These are phyloP conservation scores for Hesperophylax magnus DNA, from an alignment of 1,140 invertebrate genomes.

Conservation along the genomic window DNA sequence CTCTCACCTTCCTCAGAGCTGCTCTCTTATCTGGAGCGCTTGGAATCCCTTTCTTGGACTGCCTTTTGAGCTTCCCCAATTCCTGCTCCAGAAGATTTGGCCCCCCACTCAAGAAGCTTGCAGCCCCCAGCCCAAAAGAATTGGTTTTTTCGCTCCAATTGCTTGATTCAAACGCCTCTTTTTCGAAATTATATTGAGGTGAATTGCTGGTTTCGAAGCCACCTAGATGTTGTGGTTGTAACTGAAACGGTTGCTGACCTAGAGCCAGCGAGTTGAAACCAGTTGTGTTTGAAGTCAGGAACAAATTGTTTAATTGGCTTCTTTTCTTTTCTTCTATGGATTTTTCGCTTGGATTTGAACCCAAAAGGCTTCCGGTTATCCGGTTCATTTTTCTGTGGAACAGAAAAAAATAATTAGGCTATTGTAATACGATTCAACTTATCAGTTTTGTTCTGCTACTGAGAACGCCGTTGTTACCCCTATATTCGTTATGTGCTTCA, in stretches of 20 bases:
- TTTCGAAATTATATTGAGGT: neutral
- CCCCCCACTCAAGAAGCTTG: neutral
- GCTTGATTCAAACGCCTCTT: neutral
- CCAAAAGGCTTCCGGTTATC: neutral
- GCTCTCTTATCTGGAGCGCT: constrained; percentile 13
- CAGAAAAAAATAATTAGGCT: no score
- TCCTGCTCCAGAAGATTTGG: constrained; percentile 20
- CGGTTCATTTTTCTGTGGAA: neutral
- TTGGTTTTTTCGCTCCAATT: neutral
- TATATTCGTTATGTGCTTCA: no score
- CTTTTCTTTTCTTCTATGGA: no score
- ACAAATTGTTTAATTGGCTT: no score
- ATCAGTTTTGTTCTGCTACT: no score
- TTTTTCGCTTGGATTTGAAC: constrained; percentile 53
- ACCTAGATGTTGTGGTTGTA: neutral
- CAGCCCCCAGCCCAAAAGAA: neutral
- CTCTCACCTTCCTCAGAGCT: constrained; percentile 60
- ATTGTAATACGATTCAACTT: no score
- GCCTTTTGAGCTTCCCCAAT: neutral
- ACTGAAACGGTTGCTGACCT: no score
- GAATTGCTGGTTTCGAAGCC: neutral
- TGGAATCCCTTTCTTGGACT: neutral
- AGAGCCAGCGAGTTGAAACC: no score
- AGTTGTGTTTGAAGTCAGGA: no score
- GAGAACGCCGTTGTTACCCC: no score